Evolutionary conservation across 2,797 vertebrate species (phyloP).

Genomic region (Hipposideros larvatus): DNA sequence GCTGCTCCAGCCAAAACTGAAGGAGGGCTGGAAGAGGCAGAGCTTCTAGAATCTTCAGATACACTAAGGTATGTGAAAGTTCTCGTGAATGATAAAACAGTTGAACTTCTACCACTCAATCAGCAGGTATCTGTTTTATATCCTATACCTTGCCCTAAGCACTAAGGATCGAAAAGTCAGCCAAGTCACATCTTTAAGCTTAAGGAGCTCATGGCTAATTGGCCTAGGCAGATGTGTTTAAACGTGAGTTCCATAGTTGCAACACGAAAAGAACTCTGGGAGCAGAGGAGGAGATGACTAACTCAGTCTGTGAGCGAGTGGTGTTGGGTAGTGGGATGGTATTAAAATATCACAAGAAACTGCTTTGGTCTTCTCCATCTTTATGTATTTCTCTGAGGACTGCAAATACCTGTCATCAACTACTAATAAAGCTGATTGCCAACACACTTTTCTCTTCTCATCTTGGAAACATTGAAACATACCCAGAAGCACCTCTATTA

Average conservation of each 20-base stretch:
- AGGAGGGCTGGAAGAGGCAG: background rate
- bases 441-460: background rate
- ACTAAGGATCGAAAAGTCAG: background rate
- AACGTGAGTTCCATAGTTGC: background rate
- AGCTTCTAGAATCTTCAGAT: background rate
- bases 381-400: background rate
- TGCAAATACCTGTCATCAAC: conserved; percentile 38
- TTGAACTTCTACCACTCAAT: background rate
- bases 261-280: background rate
- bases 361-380: background rate
- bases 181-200: background rate
- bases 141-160: background rate
- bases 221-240: background rate
- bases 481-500: background rate
- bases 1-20: background rate
- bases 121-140: background rate
- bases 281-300: background rate
- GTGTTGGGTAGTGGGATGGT: too few relatives aligned
- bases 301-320: background rate
- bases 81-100: background rate
- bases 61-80: background rate
- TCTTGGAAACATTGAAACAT: conserved; percentile 17
- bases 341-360: background rate
- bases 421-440: background rate
- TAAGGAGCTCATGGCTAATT: background rate